Evolutionary conservation across 1,140 invertebrate genomes (phyloP), one percentile per base, ranked within the genome.

Genomic region (Neoseiulus cucumeris): DNA sequence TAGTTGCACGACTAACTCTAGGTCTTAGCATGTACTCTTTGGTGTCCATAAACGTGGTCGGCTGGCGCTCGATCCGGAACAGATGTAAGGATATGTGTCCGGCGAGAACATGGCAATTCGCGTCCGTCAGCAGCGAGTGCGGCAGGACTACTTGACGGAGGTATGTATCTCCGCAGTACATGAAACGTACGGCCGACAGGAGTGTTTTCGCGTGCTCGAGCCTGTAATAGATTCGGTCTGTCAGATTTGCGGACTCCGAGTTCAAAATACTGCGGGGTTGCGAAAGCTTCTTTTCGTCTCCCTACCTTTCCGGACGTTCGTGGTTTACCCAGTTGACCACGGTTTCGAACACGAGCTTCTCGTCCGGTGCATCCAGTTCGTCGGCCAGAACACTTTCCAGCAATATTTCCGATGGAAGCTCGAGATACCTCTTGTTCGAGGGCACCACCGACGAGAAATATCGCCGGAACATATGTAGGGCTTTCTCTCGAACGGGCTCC

Each of bases 361-460:
- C 84, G 66, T 79, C 79, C 68, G 78, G 77, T 1, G 84, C 83
- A 72, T 87, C 87, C 1, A 89, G 74, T 69, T 84, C 80, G 72
- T 88, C 82, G 14, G 25, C 33, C 33, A 25, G 51, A 5, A 59
- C 9, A 20, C 14, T 25, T 9, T 59, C 17, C 14, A 20, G 17
- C 9, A 59, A 25, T 1, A 59, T 25, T 18, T 25, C 25, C 4
- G 51, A 2, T 1, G 51, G 51, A 17, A 59, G 33, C 4, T 59
- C 25, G 17, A n/a, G 22, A 59, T 29, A 33, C 22, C 33, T 25
- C 25, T 25, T 59, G 33, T 29, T 14, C 14, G 17, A n/a, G 14
- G 25, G 51, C 9, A 25, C 2, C 2, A 59, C 51, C 25, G 51
- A 59, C 2, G 51, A 59, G 22, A 59, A 59, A 9, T 20, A 33